Base-by-base conservation (phyloP, 2,113 vertebrate species). In the Vanacampus margaritifer region DNA sequence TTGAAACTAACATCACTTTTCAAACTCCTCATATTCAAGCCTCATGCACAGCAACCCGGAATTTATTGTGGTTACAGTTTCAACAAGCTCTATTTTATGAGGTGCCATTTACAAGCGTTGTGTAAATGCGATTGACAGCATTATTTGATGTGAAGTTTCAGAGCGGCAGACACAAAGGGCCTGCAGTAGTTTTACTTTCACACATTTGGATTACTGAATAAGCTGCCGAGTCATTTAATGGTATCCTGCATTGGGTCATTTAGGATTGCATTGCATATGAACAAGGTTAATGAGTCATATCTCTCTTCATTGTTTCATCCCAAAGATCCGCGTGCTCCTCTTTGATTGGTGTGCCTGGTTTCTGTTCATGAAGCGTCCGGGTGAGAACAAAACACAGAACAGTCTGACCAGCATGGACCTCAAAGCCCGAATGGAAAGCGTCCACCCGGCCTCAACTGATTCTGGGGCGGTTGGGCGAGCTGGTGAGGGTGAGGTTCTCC, bases 331-430 rank as follows among this genome's bases (percentile, higher is more conserved):
- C 65, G 88, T 96, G 23, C 88, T 98, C 81, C 93, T 99, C 4
- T 89, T 99, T 81, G 94, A 98, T 81, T 99, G 96, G 96, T 98
- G 95, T 0, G 96, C 97, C 1, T 97, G 96, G 96, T 98, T 99
- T 76, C 91, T 98, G 84, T 89, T 95, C 39, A 98, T 99, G 96
- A 99, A 96, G 75, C 91, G 93, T 17, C 96, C 96, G 0, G 95
- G 95, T 0, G 95, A 97, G 83, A 94, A 93, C 61, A 92, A 95
- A 65, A 94, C 90, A 0, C 92, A 92, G 8, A 92, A 91, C 59
- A 98, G 95, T 88, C 82, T 95, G 74, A 91, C 91, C 65, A 96
- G 95, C 2, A 76, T 93, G 75, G 95, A 96, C 63, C 87, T 94
- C 70, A 94, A 88, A 45, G 62, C 70, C 1, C 81, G 90, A 0